These are phyloP conservation scores for Spodoptera litura DNA, from an alignment of 1,140 invertebrate species.

Conservation along the genomic window DNA sequence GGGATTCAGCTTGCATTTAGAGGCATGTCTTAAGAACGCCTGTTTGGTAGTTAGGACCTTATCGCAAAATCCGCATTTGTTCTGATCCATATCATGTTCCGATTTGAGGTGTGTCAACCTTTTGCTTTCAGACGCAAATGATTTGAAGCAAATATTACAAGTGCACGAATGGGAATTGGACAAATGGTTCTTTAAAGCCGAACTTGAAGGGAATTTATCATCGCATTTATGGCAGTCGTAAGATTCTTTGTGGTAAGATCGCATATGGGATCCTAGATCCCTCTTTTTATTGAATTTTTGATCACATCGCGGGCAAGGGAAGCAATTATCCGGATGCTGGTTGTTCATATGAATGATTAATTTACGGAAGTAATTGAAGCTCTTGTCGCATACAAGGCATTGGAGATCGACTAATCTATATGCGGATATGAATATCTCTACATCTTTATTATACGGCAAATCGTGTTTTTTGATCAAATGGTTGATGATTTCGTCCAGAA, in stretches of 20 bases:
- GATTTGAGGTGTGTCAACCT: slow-evolving; percentile 63
- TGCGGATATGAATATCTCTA: slow-evolving; percentile 50
- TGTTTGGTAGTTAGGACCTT: slow-evolving; percentile 62
- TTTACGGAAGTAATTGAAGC: slow-evolving; percentile 58
- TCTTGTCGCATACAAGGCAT: slow-evolving; percentile 63
- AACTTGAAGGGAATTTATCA: slow-evolving; percentile 49
- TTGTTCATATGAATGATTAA: slow-evolving; percentile 64
- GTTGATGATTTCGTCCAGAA: slow-evolving; percentile 58
- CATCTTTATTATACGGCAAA: slow-evolving; percentile 57
- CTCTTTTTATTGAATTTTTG: slow-evolving; percentile 65
- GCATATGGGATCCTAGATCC: slow-evolving; percentile 58
- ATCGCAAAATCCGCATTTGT: slow-evolving; percentile 62
- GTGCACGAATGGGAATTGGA: slow-evolving; percentile 54
- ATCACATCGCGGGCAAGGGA: slow-evolving; percentile 55
- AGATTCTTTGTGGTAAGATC: slow-evolving; percentile 54
- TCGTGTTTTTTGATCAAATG: slow-evolving; percentile 67
- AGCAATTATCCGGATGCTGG: slow-evolving; percentile 58
- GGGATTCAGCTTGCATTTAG: slow-evolving; percentile 53
- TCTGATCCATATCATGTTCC: slow-evolving; percentile 53
- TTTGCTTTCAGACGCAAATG: slow-evolving; percentile 56
- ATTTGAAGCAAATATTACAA: slow-evolving; percentile 65
- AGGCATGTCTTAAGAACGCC: slow-evolving; percentile 60
- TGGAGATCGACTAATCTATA: slow-evolving; percentile 62
- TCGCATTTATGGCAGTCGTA: slow-evolving; percentile 60
- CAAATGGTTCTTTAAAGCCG: slow-evolving; percentile 58